Evolutionary conservation across 2,797 vertebrate genomes (phyloP).

Genomic region (Ctenosaura bakeri): DNA sequence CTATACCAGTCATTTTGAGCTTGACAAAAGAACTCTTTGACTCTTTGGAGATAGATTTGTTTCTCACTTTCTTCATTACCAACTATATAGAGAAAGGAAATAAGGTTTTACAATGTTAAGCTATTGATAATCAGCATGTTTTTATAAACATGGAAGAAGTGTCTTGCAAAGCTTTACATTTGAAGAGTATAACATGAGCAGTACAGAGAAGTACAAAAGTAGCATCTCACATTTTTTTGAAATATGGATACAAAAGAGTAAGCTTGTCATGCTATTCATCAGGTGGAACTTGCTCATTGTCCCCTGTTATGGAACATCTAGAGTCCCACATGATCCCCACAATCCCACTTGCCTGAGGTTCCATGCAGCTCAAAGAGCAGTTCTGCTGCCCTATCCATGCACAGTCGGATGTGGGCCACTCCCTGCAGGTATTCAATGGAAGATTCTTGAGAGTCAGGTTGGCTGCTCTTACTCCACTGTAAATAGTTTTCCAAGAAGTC

Average conservation of each 20-base stretch:
- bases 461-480: not conserved
- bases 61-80: constrained; percentile 46
- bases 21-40: constrained; percentile 77
- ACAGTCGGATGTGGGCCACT: constrained; percentile 87
- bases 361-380: constrained; percentile 78
- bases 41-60: constrained; percentile 68
- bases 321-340: not conserved
- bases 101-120: not conserved
- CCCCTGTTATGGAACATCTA: not conserved
- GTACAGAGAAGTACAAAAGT: too few species aligned
- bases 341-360: constrained; percentile 62
- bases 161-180: not conserved
- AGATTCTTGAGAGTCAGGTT: constrained; percentile 38
- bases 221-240: not conserved
- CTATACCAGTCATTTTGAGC: constrained; percentile 87
- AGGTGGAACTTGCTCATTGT: not conserved
- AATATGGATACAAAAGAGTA: too few species aligned
- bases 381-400: constrained; percentile 84
- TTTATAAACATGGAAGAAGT: not conserved
- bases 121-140: not conserved
- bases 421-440: constrained; percentile 88
- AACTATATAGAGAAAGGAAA: constrained; percentile 9
- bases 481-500: constrained; percentile 80
- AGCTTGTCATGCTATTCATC: not conserved
- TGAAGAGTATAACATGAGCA: too few species aligned